phyloP scores from a whole-genome alignment of 2,888 invertebrate species.

The Chironomus tentans region DNA sequence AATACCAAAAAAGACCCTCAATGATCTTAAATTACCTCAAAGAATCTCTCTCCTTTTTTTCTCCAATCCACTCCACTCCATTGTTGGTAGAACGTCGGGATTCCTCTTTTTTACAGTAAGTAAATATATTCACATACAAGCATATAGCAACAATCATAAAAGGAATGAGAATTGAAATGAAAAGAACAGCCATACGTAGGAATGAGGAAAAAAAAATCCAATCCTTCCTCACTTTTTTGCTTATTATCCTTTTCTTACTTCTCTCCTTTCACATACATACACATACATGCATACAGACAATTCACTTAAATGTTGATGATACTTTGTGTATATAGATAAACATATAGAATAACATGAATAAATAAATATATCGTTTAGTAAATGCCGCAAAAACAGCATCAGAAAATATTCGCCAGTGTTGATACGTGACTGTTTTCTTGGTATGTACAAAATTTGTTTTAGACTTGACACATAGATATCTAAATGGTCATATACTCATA shows the following conservation, averaged over 20 bases:
- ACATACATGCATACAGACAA: background rate
- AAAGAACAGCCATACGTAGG: background rate
- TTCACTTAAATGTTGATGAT: no score
- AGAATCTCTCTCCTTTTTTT: background rate
- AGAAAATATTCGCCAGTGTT: no score
- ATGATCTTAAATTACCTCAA: background rate
- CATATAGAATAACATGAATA: background rate
- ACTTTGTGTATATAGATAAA: background rate
- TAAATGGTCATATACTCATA: no score
- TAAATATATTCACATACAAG: background rate
- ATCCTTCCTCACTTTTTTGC: background rate
- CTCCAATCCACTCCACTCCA: background rate
- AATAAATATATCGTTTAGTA: background rate
- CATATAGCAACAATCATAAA: background rate
- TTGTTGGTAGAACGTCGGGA: no score
- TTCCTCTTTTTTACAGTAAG: background rate
- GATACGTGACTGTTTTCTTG: no score
- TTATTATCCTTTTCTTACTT: background rate
- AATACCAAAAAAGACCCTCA: background rate
- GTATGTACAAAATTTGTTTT: no score
- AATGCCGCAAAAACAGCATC: background rate
- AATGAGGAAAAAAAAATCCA: background rate
- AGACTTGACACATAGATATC: no score
- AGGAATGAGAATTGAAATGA: background rate
- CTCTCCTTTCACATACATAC: background rate